A percentile compares a stretch with the other conserved stretches of the same genome.
Conservation (phyloP, 92 coral and sea anemone genomes). For the Diadumene lineata region DNA sequence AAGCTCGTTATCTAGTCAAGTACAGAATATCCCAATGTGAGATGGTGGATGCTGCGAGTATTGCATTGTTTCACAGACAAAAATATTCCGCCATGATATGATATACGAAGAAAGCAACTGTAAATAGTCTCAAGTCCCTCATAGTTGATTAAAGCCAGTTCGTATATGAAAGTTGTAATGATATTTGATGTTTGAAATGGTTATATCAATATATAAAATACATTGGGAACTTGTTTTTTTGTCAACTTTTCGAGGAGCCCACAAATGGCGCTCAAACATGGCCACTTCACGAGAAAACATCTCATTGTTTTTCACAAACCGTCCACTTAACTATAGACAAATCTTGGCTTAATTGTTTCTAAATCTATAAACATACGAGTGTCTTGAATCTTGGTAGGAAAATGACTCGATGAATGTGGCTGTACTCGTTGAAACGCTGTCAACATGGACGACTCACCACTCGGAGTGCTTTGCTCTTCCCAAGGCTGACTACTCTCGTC, state of each 20-base stretch:
- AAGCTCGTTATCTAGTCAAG: conserved; percentile 1
- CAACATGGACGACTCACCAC: conserved; percentile 24
- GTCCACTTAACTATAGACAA: conserved; percentile 16
- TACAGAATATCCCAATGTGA: background rate
- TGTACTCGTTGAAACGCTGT: conserved; percentile 11
- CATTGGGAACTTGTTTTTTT: background rate
- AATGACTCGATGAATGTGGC: background rate
- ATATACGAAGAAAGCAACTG: background rate
- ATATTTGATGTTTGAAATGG: background rate
- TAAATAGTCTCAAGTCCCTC: background rate
- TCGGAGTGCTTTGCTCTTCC: conserved; percentile 20
- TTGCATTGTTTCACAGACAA: background rate
- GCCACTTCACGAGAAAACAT: background rate
- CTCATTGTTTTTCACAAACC: background rate
- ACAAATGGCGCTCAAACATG: background rate
- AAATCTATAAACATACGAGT: conserved; percentile 28
- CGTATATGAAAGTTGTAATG: background rate
- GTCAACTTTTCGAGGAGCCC: background rate
- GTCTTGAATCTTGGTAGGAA: conserved; percentile 28
- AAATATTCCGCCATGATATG: background rate
- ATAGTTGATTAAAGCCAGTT: background rate
- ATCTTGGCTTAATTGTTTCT: conserved; percentile 18
- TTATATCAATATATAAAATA: background rate
- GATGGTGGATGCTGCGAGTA: background rate
- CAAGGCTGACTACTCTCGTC: conserved; percentile 10